Conservation (phyloP, 1,140 invertebrate species). For the Nymphalis io region DNA sequence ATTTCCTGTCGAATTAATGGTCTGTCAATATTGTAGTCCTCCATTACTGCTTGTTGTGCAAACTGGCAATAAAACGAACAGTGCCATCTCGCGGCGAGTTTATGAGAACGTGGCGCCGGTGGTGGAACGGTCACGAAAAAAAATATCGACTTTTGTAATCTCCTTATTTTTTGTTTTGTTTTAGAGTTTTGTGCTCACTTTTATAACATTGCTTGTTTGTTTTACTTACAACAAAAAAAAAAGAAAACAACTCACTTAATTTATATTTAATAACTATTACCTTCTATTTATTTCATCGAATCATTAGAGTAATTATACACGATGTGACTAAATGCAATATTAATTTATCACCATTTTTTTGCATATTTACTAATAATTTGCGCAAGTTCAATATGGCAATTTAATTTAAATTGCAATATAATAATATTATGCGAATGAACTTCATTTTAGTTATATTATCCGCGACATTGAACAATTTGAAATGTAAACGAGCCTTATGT, state of each 20-base stretch:
- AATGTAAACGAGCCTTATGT: constrained; percentile 57
- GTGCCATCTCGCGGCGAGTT: constrained; percentile 68
- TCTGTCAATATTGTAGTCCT: constrained; percentile 79
- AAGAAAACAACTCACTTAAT: too few species aligned
- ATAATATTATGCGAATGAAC: not conserved
- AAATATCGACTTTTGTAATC: constrained; percentile 13
- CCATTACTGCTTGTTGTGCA: constrained; percentile 76
- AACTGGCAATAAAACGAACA: constrained; percentile 71
- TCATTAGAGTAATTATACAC: too few species aligned
- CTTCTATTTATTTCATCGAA: too few species aligned
- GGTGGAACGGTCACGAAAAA: constrained; percentile 10
- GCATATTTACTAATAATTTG: too few species aligned
- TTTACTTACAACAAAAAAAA: too few species aligned
- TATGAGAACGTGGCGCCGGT: constrained; percentile 61
- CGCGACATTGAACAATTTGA: constrained; percentile 41
- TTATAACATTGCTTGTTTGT: not conserved
- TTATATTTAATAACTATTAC: too few species aligned
- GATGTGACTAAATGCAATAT: too few species aligned
- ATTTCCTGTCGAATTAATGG: constrained; percentile 80
- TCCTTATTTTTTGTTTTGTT: constrained; percentile 7
- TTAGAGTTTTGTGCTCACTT: not conserved
- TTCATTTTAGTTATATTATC: constrained; percentile 21
- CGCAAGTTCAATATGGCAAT: too few species aligned
- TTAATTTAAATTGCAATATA: too few species aligned
- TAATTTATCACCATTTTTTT: too few species aligned